Base-by-base conservation (phyloP, 2,113 vertebrate species). In the Trogon melanurus region DNA sequence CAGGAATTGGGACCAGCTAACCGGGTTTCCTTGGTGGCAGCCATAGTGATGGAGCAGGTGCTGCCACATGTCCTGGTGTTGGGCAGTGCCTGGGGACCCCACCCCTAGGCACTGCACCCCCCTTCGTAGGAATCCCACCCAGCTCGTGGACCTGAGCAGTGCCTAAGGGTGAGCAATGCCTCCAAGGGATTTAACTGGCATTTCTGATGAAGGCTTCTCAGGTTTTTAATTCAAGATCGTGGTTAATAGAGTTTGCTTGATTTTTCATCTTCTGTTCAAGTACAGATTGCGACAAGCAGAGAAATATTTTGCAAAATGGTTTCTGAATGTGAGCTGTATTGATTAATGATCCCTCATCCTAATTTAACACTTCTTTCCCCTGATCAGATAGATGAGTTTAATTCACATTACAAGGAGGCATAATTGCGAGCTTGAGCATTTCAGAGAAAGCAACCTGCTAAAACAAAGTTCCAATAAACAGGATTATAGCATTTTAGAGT, bases 1-100 rank as follows among this genome's bases (percentile, higher is more conserved):
- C 1, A 1, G n/a, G n/a, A 54, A 41, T 2, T 0, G 1, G 41
- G 47, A 41, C 6, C 0, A 0, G 23, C 15, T 29, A 6, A 36
- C 21, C 2, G 4, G 38, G 8, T 5, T 8, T 41, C 38, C 21
- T 11, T 60, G 15, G 14, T 47, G 22, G 21, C 41, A 3, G 0
- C 41, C 9, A 48, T 34, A 34, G 41, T 2, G 2, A 16, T 30
- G 30, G 53, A 66, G 34, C n/a, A 85, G 48, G 32, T 2, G 17
- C 5, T 79, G 13, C 44, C 11, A 3, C 54, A 38, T 13, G 45
- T 22, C 76, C 26, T 30, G 44, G 21, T 62, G 21, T 4, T 38
- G 29, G 21, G 30, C 27, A 51, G 14, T 27, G 27, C 3, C 5
- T 78, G 36, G 69, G 50, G 32, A 51, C 1, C 26, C 1, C 0